Percentiles rank a stretch among this genome's conserved stretches.
Evolutionary conservation across 2,113 vertebrate species (phyloP).

Genomic region (Malurus alboscapulatus): DNA sequence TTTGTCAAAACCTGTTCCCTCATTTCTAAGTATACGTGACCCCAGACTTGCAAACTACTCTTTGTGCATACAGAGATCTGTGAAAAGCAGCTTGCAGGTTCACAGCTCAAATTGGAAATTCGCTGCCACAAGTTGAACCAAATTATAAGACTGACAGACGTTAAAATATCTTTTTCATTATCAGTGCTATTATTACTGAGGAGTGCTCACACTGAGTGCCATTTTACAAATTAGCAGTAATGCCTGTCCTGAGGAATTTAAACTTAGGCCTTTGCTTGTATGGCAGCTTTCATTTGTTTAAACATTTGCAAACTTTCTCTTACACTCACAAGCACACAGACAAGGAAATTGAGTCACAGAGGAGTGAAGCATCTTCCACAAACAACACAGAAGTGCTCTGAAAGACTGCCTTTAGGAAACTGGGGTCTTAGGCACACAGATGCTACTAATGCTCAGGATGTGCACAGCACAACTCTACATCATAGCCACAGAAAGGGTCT

Average conservation of each 20-base stretch:
- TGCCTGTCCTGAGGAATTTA: neutral
- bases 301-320: neutral
- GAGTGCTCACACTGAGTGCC: neutral
- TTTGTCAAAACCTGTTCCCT: neutral
- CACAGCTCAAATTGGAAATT: neutral
- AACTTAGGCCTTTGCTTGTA: neutral
- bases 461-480: neutral
- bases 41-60: neutral
- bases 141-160: neutral
- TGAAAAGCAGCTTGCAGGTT: neutral
- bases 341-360: neutral
- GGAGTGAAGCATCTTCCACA: neutral
- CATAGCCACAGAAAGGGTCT: accelerated
- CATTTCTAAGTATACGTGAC: neutral
- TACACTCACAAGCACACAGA: neutral
- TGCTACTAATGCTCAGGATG: neutral
- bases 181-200: neutral
- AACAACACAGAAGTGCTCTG: neutral
- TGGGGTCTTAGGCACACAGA: neutral
- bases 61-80: neutral
- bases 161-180: neutral
- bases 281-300: neutral
- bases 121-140: neutral
- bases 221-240: neutral
- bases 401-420: neutral